phyloP scores from a whole-genome alignment of 1,140 invertebrate genomes.

The Drosophila dunni region DNA sequence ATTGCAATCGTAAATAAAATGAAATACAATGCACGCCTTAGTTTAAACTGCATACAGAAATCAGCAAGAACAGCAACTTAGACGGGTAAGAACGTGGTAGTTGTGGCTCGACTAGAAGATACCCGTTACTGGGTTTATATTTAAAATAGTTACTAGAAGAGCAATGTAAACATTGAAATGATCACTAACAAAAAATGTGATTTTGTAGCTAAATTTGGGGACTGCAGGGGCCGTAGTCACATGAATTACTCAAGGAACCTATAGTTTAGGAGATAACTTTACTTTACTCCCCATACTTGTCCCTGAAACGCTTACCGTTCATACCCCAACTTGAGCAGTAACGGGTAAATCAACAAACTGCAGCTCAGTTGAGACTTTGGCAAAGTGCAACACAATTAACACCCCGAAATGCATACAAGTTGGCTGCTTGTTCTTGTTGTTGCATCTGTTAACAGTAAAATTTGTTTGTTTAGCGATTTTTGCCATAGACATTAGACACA shows the following conservation, averaged over 20 bases:
- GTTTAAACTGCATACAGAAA: slow-evolving; percentile 40
- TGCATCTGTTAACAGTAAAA: slow-evolving; percentile 70
- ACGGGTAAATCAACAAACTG: slow-evolving; percentile 8
- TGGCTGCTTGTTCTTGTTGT: slow-evolving; percentile 34
- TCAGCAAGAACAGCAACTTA: slow-evolving; percentile 9
- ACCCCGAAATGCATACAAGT: slow-evolving; percentile 74
- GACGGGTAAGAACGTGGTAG: neutral
- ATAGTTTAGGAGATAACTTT: too few relatives aligned
- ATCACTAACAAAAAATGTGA: too few relatives aligned
- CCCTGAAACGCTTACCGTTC: too few relatives aligned
- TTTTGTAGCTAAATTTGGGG: too few relatives aligned
- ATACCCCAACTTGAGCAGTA: neutral
- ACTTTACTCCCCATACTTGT: too few relatives aligned
- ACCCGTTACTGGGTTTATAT: too few relatives aligned
- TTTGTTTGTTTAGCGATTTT: slow-evolving; percentile 72
- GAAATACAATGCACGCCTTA: slow-evolving; percentile 70
- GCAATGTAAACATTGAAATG: too few relatives aligned
- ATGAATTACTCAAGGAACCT: too few relatives aligned
- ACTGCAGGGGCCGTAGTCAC: too few relatives aligned
- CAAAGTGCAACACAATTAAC: slow-evolving; percentile 83
- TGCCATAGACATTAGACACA: slow-evolving; percentile 37
- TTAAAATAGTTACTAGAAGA: too few relatives aligned
- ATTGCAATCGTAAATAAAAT: slow-evolving; percentile 75
- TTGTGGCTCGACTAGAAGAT: too few relatives aligned
- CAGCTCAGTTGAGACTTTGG: slow-evolving; percentile 37